These are phyloP conservation scores for Arvicanthis niloticus DNA, from an alignment of 2,113 vertebrate genomes.

Conservation along the genomic window DNA sequence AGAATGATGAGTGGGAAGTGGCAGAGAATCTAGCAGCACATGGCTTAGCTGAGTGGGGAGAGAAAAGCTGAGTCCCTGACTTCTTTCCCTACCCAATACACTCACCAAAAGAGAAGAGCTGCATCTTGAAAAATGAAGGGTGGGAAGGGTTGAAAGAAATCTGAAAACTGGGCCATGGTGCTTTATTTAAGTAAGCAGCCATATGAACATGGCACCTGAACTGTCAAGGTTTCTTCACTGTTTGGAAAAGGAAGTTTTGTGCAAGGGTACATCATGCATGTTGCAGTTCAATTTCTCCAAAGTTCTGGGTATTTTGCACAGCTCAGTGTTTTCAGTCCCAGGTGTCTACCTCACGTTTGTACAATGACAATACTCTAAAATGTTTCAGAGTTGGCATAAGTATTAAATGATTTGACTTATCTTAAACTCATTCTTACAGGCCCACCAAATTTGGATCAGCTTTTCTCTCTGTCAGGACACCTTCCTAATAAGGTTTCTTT, in stretches of 20 bases:
- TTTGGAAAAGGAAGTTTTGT: not conserved
- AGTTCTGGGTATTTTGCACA: not conserved
- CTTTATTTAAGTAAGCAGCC: not conserved
- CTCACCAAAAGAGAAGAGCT: not conserved
- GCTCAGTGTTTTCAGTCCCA: not conserved
- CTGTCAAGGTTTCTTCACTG: not conserved
- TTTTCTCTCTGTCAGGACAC: not conserved
- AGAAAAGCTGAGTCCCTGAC: not conserved
- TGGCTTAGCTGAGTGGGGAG: not conserved
- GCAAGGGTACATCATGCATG: too few species aligned
- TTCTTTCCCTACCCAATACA: slow-evolving; percentile 6
- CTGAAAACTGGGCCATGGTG: not conserved
- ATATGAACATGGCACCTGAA: not conserved
- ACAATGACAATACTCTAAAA: not conserved
- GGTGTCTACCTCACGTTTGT: not conserved
- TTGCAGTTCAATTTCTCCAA: not conserved
- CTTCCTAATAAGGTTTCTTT: not conserved
- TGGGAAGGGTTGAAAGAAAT: not conserved
- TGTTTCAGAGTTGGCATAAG: not conserved
- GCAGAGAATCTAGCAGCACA: not conserved
- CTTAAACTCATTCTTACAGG: not conserved
- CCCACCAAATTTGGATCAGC: not conserved
- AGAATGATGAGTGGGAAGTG: slow-evolving; percentile 65
- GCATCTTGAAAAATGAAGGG: not conserved
- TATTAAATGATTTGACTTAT: not conserved